Conservation (phyloP, 2,797 vertebrate species). For the Lutjanus campechanus region DNA sequence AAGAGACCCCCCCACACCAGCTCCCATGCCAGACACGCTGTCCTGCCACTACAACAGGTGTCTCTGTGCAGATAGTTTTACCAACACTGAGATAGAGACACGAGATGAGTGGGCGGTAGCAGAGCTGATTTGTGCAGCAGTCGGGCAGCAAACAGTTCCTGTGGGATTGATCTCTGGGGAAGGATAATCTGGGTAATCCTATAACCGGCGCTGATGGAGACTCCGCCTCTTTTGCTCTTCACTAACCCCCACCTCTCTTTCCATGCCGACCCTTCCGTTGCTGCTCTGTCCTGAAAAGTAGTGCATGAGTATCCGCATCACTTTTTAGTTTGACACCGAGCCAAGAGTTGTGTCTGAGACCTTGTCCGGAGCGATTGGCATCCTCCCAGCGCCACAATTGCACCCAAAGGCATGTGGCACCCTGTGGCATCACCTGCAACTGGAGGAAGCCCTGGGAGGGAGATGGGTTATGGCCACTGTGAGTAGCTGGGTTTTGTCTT, state of each 20-base stretch:
- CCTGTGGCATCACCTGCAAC: conserved; percentile 69
- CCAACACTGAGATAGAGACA: conserved; percentile 48
- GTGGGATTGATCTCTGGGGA: conserved; percentile 80
- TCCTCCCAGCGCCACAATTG: conserved; percentile 47
- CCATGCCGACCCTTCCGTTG: conserved; percentile 26
- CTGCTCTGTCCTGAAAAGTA: conserved; percentile 50
- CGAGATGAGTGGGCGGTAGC: conserved; percentile 58
- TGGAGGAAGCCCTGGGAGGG: conserved; percentile 68
- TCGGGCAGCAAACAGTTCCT: conserved; percentile 81
- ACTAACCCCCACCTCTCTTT: conserved; percentile 30
- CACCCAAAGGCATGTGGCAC: conserved; percentile 79
- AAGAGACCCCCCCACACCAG: not conserved
- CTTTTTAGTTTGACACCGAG: conserved; percentile 37
- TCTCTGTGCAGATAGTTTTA: conserved; percentile 71
- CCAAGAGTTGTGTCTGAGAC: conserved; percentile 30
- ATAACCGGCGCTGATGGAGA: conserved; percentile 72
- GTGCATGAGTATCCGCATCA: conserved; percentile 35
- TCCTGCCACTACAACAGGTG: conserved; percentile 79
- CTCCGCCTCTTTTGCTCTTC: conserved; percentile 73
- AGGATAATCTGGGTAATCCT: conserved; percentile 88
- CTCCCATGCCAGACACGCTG: conserved; percentile 31
- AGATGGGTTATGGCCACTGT: conserved; percentile 77
- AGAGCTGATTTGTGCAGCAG: conserved; percentile 79
- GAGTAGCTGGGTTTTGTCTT: conserved; percentile 62
- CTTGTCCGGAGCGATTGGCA: conserved; percentile 41